A percentile compares a stretch with the other conserved stretches of the same genome.
phyloP scores from a whole-genome alignment of 2,113 vertebrate species.

The Neopipo cinnamomea region DNA sequence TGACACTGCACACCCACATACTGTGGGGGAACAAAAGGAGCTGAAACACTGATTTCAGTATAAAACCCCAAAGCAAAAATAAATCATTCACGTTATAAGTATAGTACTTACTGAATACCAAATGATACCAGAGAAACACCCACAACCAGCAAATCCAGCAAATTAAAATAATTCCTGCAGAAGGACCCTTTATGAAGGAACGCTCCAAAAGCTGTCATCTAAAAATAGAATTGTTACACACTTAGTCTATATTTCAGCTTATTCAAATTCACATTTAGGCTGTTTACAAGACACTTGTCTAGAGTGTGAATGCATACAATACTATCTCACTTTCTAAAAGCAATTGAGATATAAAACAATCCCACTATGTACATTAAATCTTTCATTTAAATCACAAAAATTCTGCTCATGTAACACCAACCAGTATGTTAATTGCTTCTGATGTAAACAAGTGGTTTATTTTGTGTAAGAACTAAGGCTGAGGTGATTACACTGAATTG shows the following conservation, averaged over 20 bases:
- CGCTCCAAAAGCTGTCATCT: slow-evolving; percentile 98
- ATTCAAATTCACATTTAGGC: slow-evolving; percentile 55
- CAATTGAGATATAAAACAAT: background rate
- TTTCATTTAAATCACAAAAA: background rate
- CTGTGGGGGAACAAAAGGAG: background rate
- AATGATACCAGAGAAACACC: slow-evolving; percentile 98
- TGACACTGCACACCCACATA: background rate
- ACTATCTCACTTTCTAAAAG: background rate
- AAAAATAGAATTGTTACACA: slow-evolving; percentile 59
- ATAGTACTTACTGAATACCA: slow-evolving; percentile 93
- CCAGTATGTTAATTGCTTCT: background rate
- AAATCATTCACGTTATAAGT: background rate
- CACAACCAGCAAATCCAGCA: slow-evolving; percentile 96
- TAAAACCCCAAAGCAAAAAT: background rate
- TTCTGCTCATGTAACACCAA: background rate
- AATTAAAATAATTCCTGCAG: slow-evolving; percentile 98
- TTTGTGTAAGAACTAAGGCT: background rate
- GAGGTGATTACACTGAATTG: background rate
- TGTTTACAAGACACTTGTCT: slow-evolving; percentile 72
- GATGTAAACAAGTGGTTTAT: background rate
- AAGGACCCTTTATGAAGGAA: slow-evolving; percentile 98
- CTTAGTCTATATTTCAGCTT: slow-evolving; percentile 34
- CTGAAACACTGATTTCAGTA: background rate
- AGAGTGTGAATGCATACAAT: background rate
- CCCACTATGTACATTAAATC: background rate